Percentiles rank a stretch among this genome's conserved stretches.
These are phyloP conservation scores for Galbula dea DNA, from an alignment of 2,113 vertebrate species.

Conservation along the genomic window DNA sequence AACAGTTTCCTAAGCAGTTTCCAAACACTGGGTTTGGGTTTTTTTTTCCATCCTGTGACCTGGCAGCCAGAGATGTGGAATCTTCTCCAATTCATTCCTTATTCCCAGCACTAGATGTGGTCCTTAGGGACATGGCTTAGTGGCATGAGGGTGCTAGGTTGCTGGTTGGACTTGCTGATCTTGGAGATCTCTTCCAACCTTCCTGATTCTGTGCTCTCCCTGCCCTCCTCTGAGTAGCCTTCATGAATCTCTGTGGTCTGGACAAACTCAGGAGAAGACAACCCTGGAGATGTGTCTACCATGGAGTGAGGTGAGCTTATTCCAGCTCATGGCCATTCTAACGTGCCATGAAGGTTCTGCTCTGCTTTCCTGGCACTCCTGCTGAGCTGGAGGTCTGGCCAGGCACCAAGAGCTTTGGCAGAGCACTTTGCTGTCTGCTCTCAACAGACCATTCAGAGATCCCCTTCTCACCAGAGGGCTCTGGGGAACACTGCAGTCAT, in stretches of 20 bases:
- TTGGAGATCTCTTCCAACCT: no score
- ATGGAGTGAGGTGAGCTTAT: background rate
- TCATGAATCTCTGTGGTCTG: fast-evolving
- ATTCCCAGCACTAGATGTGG: no score
- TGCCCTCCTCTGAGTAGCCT: background rate
- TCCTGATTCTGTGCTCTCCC: no score
- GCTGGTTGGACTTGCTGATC: no score
- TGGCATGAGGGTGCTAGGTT: no score
- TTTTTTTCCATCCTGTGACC: background rate
- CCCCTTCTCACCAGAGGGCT: background rate
- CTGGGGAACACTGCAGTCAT: background rate
- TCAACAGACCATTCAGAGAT: background rate
- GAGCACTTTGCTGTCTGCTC: background rate
- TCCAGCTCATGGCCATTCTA: no score
- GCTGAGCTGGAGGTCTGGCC: background rate
- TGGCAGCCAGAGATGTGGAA: background rate
- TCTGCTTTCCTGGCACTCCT: background rate
- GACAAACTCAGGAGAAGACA: background rate
- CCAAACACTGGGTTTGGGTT: background rate
- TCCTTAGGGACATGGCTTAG: no score
- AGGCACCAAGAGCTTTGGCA: background rate
- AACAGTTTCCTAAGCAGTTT: background rate
- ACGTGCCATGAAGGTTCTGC: no score
- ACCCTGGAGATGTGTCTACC: background rate
- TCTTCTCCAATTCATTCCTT: background rate